Evolutionary conservation across 1,140 invertebrate species (phyloP).

Genomic region (Eueides isabella): DNA sequence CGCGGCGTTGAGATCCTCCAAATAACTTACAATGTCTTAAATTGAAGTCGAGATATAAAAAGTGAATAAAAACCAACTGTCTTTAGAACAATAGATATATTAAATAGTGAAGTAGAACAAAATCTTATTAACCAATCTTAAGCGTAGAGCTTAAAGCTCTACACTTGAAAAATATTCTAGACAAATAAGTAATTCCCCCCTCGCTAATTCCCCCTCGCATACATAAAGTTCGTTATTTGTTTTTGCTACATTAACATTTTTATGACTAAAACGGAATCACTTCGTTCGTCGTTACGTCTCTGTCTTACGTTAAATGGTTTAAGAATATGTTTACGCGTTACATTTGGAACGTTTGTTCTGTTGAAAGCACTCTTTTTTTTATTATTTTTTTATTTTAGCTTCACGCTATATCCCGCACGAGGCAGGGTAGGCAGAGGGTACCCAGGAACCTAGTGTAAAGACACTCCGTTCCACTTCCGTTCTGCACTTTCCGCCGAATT

Average conservation of each 20-base stretch:
- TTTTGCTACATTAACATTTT: conserved; percentile 80
- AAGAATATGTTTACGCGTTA: conserved; percentile 15
- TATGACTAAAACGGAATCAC: conserved; percentile 76
- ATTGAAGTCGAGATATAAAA: too few relatives aligned
- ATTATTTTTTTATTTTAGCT: too few relatives aligned
- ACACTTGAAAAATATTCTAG: conserved; percentile 48
- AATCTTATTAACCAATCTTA: conserved; percentile 15
- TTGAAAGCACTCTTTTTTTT: background rate
- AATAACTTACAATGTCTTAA: too few relatives aligned
- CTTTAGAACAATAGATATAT: too few relatives aligned
- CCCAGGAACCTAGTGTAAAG: too few relatives aligned
- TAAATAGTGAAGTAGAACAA: too few relatives aligned
- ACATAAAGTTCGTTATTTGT: conserved; percentile 74
- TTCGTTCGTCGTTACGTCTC: conserved; percentile 39
- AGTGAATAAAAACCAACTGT: too few relatives aligned
- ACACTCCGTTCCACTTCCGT: too few relatives aligned
- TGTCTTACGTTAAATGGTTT: background rate
- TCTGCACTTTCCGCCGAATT: too few relatives aligned
- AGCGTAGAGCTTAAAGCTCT: conserved; percentile 51
- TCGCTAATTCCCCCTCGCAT: conserved; percentile 71
- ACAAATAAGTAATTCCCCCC: conserved; percentile 53
- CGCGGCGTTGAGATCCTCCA: too few relatives aligned
- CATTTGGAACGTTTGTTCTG: background rate
- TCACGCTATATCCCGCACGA: too few relatives aligned
- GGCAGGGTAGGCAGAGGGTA: too few relatives aligned